Base-by-base conservation (phyloP, 2,888 invertebrate genomes). In the Xestia rhomboidea region DNA sequence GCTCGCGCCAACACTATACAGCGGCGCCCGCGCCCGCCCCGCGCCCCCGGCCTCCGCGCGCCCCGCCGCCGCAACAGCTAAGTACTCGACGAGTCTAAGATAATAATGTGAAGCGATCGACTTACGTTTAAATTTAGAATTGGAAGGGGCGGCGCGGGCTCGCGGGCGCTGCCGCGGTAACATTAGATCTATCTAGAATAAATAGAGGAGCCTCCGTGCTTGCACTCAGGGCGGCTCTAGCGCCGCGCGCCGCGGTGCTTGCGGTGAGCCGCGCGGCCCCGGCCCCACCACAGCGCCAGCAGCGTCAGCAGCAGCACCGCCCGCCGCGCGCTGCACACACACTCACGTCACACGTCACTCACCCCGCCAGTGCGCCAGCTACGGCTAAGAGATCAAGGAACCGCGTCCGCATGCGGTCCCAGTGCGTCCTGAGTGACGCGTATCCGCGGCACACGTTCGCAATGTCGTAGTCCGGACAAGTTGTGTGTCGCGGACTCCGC, bases 211-310 rank as follows among this genome's bases (percentile, higher is more conserved):
- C 80, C 68, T 70, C 66, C 51, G 57, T n/a, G 71, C 66, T 70
- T 64, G 83, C 87, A 79, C 92, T 96, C 96, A 96, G 94, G 96
- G 96, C 91, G 97, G 97, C 93, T 96, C 96, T 95, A 96, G 94
- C 93, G 96, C 96, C 97, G 96, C 94, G 96, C 96, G 95, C 97
- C 97, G 95, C 97, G 97, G 92, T 97, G 97, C 95, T 97, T 96
- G 95, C 97, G 96, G 94, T 96, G 97, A 91, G 94, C 87, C 91
- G 93, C 95, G 92, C 93, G 91, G 87, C 92, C 94, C 91, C 93
- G 93, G 85, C 93, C 92, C 90, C 93, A 91, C 86, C 92, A 93
- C 94, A 92, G 93, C 94, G 93, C 89, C 94, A 92, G 93, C 94
- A 92, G 91, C 95, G 94, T 91, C 94, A 94, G 93, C 94, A 93